Percentiles rank a stretch among this genome's conserved stretches.
Conservation (phyloP, 2,888 invertebrate genomes). For the Chrysolina oricalcia region DNA sequence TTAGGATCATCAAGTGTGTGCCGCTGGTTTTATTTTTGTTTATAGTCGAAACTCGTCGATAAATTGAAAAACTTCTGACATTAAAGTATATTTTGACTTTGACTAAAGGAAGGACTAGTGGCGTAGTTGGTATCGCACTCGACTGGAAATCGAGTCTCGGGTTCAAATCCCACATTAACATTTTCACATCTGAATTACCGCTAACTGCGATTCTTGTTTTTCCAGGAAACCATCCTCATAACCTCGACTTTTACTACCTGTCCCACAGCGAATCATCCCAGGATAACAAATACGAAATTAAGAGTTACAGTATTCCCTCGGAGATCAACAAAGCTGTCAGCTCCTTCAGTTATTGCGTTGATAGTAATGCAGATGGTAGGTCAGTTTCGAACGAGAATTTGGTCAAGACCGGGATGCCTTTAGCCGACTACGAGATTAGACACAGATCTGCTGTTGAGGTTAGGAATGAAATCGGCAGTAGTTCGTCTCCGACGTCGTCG, state of each 20-base stretch:
- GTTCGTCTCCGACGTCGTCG: neutral
- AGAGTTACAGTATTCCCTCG: neutral
- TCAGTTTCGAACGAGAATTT: neutral
- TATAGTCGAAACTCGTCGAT: no score
- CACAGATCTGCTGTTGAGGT: neutral
- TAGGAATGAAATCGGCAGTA: neutral
- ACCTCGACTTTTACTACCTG: neutral
- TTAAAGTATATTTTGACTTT: no score
- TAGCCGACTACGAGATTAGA: neutral
- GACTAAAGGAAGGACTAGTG: no score
- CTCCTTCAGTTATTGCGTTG: neutral
- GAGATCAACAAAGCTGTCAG: neutral
- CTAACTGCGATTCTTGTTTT: neutral
- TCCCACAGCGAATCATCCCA: conserved; percentile 2
- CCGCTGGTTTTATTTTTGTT: no score
- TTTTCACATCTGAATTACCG: no score
- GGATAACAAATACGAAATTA: neutral
- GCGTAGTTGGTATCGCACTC: no score
- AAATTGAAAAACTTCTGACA: no score
- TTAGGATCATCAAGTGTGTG: no score
- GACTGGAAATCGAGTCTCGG: no score
- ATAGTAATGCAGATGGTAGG: neutral
- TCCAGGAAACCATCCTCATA: neutral
- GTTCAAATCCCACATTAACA: no score
- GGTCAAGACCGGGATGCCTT: neutral